Percentiles rank a stretch among this genome's conserved stretches.
Conservation (phyloP, 2,797 vertebrate species). For the Sternarchorhynchus goeldii region DNA sequence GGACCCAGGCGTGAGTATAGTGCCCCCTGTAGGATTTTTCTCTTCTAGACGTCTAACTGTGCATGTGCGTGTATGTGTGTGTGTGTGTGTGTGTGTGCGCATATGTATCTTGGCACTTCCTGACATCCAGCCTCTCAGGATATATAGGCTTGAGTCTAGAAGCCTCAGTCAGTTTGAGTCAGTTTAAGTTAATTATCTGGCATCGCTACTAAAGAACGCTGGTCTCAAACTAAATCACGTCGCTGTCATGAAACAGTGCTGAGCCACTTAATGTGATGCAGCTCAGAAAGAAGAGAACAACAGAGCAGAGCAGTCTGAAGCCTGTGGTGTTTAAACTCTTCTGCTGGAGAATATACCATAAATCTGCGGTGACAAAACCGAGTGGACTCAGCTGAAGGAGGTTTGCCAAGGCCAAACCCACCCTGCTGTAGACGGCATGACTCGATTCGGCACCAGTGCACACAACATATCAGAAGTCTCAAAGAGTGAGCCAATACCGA, state of each 20-base stretch:
- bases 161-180: slow-evolving; percentile 29
- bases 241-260: slow-evolving; percentile 5
- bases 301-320: slow-evolving; percentile 9
- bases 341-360: slow-evolving; percentile 24
- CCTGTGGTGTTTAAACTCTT: slow-evolving; percentile 43
- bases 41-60: background rate
- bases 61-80: background rate
- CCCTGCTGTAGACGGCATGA: background rate
- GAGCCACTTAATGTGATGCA: slow-evolving; percentile 9
- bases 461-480: background rate
- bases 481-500: too few relatives aligned
- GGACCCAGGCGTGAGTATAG: background rate
- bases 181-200: slow-evolving; percentile 43
- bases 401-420: background rate
- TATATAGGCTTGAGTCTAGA: slow-evolving; percentile 26
- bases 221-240: slow-evolving; percentile 12
- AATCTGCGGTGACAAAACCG: slow-evolving; percentile 41
- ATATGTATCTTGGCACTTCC: slow-evolving; percentile 1
- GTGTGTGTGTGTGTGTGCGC: background rate
- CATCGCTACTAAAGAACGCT: slow-evolving; percentile 24
- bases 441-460: background rate
- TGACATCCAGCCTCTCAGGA: slow-evolving; percentile 23
- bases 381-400: background rate
- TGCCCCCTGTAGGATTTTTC: slow-evolving; percentile 3
- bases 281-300: slow-evolving; percentile 8